A percentile compares a stretch with the other conserved stretches of the same genome.
These are phyloP conservation scores for Drosophila pandora DNA, from an alignment of 1,140 invertebrate genomes.

Conservation along the genomic window DNA sequence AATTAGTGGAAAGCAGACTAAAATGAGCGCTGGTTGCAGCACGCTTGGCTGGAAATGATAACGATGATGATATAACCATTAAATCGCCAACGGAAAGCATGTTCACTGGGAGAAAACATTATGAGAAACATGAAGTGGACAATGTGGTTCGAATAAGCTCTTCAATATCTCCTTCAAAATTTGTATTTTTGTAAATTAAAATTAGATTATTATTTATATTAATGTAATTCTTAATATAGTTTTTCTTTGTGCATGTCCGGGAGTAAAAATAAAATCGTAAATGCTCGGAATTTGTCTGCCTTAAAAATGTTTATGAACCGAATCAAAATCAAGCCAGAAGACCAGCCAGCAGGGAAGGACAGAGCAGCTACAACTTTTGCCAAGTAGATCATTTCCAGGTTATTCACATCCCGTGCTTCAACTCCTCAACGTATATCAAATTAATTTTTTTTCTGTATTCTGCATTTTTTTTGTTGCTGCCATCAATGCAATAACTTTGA, in stretches of 20 bases:
- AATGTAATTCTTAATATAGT: not conserved
- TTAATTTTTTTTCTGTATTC: slow-evolving; percentile 24
- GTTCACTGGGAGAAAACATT: slow-evolving; percentile 3
- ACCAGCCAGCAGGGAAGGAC: not conserved
- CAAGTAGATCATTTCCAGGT: slow-evolving; percentile 28
- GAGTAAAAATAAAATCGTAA: slow-evolving; percentile 12
- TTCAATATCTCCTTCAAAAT: too few species aligned
- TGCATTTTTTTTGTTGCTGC: not conserved
- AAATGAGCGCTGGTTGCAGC: slow-evolving; percentile 19
- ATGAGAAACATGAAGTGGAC: not conserved
- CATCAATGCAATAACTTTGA: slow-evolving; percentile 48
- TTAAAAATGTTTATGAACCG: slow-evolving; percentile 25
- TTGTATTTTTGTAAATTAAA: too few species aligned
- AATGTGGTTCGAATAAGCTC: not conserved
- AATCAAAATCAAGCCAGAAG: slow-evolving; percentile 11
- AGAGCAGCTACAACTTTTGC: slow-evolving; percentile 4
- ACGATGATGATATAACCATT: slow-evolving; percentile 45
- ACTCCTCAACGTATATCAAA: slow-evolving; percentile 38
- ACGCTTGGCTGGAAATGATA: slow-evolving; percentile 34
- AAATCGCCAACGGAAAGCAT: slow-evolving; percentile 47
- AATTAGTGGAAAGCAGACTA: slow-evolving; percentile 42
- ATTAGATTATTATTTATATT: too few species aligned
- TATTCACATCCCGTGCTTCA: slow-evolving; percentile 13
- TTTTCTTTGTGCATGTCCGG: not conserved
- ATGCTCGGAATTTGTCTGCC: slow-evolving; percentile 11